phyloP scores from a whole-genome alignment of 2,797 vertebrate species.

The Steatocranus sp. region DNA sequence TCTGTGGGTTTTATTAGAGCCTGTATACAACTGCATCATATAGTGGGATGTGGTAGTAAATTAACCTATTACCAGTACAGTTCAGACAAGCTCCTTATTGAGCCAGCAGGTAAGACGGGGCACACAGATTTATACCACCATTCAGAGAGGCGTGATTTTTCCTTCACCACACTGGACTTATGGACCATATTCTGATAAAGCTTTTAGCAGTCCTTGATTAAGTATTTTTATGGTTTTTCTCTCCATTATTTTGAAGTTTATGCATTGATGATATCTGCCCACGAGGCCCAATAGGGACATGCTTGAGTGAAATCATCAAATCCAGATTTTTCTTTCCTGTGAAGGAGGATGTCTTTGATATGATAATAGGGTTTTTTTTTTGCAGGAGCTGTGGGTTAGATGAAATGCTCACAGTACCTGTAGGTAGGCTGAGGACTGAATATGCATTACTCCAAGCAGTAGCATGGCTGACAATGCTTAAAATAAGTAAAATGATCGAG shows the following conservation, averaged over 20 bases:
- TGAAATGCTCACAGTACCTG: slow-evolving; percentile 24
- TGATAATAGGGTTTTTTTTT: slow-evolving; percentile 49
- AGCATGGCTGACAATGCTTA: not conserved
- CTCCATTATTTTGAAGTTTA: slow-evolving; percentile 65
- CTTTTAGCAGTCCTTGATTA: slow-evolving; percentile 65
- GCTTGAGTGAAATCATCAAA: slow-evolving; percentile 60
- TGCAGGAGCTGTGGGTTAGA: slow-evolving; percentile 40
- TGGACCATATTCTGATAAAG: slow-evolving; percentile 49
- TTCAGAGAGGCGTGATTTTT: slow-evolving; percentile 40
- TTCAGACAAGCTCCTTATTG: slow-evolving; percentile 63
- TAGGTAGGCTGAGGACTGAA: slow-evolving; percentile 35
- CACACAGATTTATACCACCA: slow-evolving; percentile 58
- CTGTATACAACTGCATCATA: slow-evolving; percentile 57
- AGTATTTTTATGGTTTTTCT: slow-evolving; percentile 55
- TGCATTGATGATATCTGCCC: slow-evolving; percentile 60
- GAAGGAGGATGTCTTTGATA: slow-evolving; percentile 60
- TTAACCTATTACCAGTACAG: slow-evolving; percentile 63
- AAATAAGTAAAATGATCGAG: not conserved
- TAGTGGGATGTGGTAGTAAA: slow-evolving; percentile 48
- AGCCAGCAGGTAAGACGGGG: slow-evolving; percentile 43
- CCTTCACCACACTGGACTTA: slow-evolving; percentile 50
- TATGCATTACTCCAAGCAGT: not conserved
- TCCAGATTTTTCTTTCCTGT: slow-evolving; percentile 43
- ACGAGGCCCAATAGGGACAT: slow-evolving; percentile 33
- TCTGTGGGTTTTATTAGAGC: slow-evolving; percentile 56